Evolutionary conservation across 2,797 vertebrate species (phyloP).

Genomic region (Sus cebifrons): DNA sequence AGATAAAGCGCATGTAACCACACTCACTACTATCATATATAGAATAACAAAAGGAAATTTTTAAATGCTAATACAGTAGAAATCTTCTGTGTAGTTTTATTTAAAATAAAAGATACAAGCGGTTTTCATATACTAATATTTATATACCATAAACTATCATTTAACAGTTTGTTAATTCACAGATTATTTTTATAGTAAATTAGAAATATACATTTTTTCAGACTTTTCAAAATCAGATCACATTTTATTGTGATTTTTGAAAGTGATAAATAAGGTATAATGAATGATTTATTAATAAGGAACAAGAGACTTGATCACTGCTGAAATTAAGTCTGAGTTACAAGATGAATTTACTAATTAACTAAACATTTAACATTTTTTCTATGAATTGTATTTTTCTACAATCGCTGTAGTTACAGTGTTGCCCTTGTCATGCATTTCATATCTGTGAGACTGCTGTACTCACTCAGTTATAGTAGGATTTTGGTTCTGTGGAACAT

Average conservation of each 20-base stretch:
- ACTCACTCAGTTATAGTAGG: background rate
- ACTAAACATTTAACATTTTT: background rate
- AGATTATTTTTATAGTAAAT: constrained; percentile 42
- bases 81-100: constrained; percentile 10
- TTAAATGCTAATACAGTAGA: constrained; percentile 32
- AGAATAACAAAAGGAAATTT: constrained; percentile 45
- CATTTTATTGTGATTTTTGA: constrained; percentile 48
- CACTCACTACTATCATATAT: background rate
- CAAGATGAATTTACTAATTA: constrained; percentile 47
- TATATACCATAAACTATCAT: constrained; percentile 38
- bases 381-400: constrained; percentile 44
- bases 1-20: background rate
- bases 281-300: constrained; percentile 52
- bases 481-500: constrained; percentile 36
- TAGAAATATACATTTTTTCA: constrained; percentile 12
- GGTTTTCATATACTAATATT: constrained; percentile 33
- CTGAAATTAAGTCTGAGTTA: constrained; percentile 21
- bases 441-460: constrained; percentile 11
- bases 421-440: background rate
- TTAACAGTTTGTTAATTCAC: constrained; percentile 46
- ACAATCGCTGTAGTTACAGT: background rate
- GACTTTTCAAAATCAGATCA: constrained; percentile 40
- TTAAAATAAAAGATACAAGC: background rate
- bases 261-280: constrained; percentile 44
- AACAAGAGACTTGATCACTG: constrained; percentile 40